Evolutionary conservation across 2,797 vertebrate species (phyloP), one percentile per base, ranked within the genome.

Genomic region (Brachyrhaphis roseni): DNA sequence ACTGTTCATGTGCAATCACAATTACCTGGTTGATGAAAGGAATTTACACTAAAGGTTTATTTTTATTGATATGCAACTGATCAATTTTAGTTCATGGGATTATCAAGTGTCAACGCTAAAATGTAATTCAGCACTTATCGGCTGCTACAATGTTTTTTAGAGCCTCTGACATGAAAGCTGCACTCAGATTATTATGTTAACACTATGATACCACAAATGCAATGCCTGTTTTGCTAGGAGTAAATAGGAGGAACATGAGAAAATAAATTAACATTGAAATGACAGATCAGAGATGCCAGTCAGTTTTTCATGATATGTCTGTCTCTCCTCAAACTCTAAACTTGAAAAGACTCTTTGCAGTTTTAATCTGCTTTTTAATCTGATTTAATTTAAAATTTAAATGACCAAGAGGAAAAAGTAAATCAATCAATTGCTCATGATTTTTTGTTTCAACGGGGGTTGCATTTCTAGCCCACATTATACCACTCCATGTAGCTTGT

Each of bases 361-460:
- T 8, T 66, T 66, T 31, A 31, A 31, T 34, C 31, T 7, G 16
- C 31, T 64, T 64, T 62, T 23, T 26, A 70, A 70, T n/a, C 66
- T n/a, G 12, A 70, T 23, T 51, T 7, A 49, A 49, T 49, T 49
- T 49, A 23, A 45, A 70, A 70, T 11, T 68, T 11, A 70, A 41
- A 43, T 70, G 12, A 70, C 4, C 1, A 13, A 43, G 23, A 43
- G 5, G 13, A 70, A 70, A 28, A 70, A 5, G 10, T 26, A n/a
- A 13, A 43, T 70, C 39, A 43, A 70, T 43, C 23, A 70, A 70
- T 68, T 68, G 64, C 34, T 68, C 64, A 68, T 68, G 36, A 41
- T 10, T 68, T 68, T 49, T 68, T 39, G 20, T 16, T 68, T 68
- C 34, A 36, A 23, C 10, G 20, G 20, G 36, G 18, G 34, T 66